Percentiles rank a stretch among this genome's conserved stretches.
Conservation (phyloP, 2,888 invertebrate genomes). For the Osmoderma eremita region DNA sequence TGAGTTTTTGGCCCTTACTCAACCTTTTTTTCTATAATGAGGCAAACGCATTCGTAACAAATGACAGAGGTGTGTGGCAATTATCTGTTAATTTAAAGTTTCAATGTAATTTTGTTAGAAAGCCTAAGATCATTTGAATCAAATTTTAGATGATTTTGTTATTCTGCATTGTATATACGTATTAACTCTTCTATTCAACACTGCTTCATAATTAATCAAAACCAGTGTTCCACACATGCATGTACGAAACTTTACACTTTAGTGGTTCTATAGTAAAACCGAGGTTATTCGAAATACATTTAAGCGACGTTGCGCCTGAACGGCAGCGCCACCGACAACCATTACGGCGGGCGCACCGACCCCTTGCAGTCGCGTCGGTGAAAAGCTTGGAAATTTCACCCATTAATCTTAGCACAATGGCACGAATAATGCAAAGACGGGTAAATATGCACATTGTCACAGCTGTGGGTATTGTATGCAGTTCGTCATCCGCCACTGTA, state of each 20-base stretch:
- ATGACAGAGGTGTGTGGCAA: too few relatives aligned
- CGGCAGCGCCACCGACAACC: conserved; percentile 11
- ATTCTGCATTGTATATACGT: too few relatives aligned
- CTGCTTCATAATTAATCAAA: neutral
- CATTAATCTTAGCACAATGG: conserved; percentile 47
- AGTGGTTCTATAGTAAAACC: neutral
- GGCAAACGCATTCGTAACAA: too few relatives aligned
- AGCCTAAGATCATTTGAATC: too few relatives aligned
- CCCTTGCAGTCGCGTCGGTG: conserved; percentile 21
- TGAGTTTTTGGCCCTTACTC: too few relatives aligned
- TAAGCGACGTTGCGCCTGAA: neutral
- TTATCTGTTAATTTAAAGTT: too few relatives aligned
- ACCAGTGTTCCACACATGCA: neutral
- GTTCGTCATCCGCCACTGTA: conserved; percentile 44
- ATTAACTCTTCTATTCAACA: too few relatives aligned
- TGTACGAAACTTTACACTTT: conserved; percentile 5
- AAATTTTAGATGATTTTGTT: too few relatives aligned
- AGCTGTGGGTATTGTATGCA: conserved; percentile 43
- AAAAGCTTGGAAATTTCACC: conserved; percentile 39
- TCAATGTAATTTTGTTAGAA: too few relatives aligned
- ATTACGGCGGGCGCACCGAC: conserved; percentile 10
- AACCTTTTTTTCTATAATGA: too few relatives aligned
- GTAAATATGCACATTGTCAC: conserved; percentile 48
- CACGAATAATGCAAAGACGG: conserved; percentile 42
- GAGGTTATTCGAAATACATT: conserved; percentile 25